Percentiles rank a stretch among this genome's conserved stretches.
phyloP scores from a whole-genome alignment of 2,113 vertebrate genomes.

The Apteryx mantelli region DNA sequence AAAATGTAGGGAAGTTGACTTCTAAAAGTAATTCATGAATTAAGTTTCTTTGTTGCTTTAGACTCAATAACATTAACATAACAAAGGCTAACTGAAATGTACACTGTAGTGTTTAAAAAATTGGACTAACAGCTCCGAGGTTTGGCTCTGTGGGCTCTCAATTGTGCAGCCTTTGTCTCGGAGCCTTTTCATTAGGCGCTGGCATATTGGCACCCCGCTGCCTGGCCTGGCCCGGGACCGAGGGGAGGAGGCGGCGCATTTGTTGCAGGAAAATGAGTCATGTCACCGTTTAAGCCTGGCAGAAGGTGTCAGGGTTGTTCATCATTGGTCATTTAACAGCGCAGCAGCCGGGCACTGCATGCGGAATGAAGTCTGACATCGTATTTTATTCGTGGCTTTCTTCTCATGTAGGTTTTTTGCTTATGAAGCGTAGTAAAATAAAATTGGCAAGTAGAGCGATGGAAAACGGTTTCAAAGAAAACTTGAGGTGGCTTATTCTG shows the following conservation, averaged over 20 bases:
- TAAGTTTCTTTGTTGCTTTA: constrained; percentile 94
- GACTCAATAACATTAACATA: constrained; percentile 95
- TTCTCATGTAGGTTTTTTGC: neutral
- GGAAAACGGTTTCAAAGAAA: neutral
- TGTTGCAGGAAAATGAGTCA: constrained; percentile 91
- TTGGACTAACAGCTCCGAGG: constrained; percentile 83
- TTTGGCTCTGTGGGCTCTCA: constrained; percentile 83
- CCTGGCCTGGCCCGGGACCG: constrained; percentile 89
- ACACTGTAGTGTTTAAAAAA: constrained; percentile 86
- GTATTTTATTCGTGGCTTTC: constrained; percentile 14
- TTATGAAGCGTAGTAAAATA: neutral
- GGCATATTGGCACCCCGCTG: constrained; percentile 92
- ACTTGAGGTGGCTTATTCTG: neutral
- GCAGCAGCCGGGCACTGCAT: constrained; percentile 72
- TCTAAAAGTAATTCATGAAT: constrained; percentile 89
- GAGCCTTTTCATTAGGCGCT: constrained; percentile 88
- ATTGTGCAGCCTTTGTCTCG: constrained; percentile 90
- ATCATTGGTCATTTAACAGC: constrained; percentile 83
- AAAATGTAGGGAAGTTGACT: constrained; percentile 81
- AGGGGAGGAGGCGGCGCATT: constrained; percentile 90
- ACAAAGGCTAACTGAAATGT: constrained; percentile 95
- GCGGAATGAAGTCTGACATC: constrained; percentile 64
- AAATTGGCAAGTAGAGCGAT: neutral
- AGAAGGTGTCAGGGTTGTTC: constrained; percentile 81
- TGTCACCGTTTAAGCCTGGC: constrained; percentile 87